Base-by-base conservation (phyloP, 2,797 vertebrate genomes). In the Labeo calbasu region DNA sequence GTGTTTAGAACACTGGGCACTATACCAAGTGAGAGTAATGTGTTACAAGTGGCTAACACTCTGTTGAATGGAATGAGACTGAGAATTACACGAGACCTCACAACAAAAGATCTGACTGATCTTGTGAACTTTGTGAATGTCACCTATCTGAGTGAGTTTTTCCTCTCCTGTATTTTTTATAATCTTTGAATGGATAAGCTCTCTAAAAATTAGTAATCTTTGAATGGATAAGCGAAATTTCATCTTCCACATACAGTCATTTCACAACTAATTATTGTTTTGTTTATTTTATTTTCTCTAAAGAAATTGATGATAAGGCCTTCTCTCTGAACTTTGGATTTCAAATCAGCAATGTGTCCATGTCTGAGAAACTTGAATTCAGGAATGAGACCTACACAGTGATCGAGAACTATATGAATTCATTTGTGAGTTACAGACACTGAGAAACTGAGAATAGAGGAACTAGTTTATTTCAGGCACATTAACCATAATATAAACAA, bases 271-370 rank as follows among this genome's bases (percentile, higher is more conserved):
- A 65, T 55, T 57, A 1, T 55, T 69, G 15, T 57, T 40, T 36
- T 14, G 0, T 32, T 53, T 5, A n/a, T 0, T 19, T 61, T 28
- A 2, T 23, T 21, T 32, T 40, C 6, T 14, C 68, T 46, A 23
- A 32, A 85, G 77, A 68, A 71, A 21, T 82, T 15, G 1, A 48
- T 13, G 14, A 71, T 0, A 36, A 2, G 0, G 3, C 19, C 19
- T 69, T 70, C 50, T 46, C 53, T 25, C 43, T 85, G 1, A 21
- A 5, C 8, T 53, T 86, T 3, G 82, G 11, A 77, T 86, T 84
- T 57, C 32, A 28, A 63, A 79, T 86, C 51, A 76, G 17, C 53
- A 79, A 83, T 55, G 8, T 79, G 19, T 51, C 68, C 25, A 86
- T 83, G 21, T 2, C 51, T 36, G 51, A 51, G 17, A 43, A 28